Percentiles rank a stretch among this genome's conserved stretches.
phyloP scores from a whole-genome alignment of 1,140 invertebrate genomes.

The Meloidogyne floridensis region DNA sequence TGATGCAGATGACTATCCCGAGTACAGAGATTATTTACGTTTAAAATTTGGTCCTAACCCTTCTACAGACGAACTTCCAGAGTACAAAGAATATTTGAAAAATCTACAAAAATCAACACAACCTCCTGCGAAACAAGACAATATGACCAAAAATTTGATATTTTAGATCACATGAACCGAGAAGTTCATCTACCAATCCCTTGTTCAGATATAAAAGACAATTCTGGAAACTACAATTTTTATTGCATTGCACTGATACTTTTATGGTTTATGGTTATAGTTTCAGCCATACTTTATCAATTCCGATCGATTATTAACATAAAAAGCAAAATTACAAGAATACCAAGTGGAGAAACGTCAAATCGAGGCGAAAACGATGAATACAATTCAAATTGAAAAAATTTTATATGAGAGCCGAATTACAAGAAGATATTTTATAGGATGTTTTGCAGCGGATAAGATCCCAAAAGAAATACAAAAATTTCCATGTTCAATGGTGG shows the following conservation, averaged over 20 bases:
- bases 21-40: background rate
- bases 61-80: background rate
- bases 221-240: background rate
- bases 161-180: background rate
- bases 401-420: background rate
- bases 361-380: background rate
- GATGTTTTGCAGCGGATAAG: conserved; percentile 5
- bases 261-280: background rate
- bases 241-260: background rate
- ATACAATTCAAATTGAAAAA: conserved; percentile 13
- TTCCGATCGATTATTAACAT: background rate
- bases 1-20: background rate
- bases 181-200: background rate
- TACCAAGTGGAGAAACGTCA: background rate
- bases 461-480: background rate
- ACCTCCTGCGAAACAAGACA: background rate
- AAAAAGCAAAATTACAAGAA: background rate
- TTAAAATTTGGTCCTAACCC: background rate
- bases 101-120: background rate
- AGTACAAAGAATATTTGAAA: background rate
- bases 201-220: background rate
- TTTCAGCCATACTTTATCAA: background rate
- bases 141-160: background rate
- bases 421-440: background rate
- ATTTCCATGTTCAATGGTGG: conserved; percentile 1